Base-by-base conservation (phyloP, 1,140 invertebrate genomes). In the Pseudomyrmex dendroicus region DNA sequence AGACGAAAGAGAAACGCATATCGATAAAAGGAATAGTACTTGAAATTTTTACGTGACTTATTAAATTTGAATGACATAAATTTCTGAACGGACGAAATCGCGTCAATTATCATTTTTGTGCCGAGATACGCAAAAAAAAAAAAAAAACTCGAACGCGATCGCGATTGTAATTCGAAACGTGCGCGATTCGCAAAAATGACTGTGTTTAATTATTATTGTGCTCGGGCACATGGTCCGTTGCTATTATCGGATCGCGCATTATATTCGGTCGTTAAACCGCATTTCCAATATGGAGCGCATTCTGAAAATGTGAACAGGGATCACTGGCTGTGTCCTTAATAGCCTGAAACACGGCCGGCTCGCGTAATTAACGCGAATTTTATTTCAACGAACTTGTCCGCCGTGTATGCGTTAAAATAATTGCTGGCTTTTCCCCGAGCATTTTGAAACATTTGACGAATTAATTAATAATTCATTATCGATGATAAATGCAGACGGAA, bases 341-440 rank as follows among this genome's bases (percentile, higher is more conserved):
- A 63, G 50, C 72, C 44, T n/a, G 78, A 73, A 82, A 54, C 44
- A 62, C 25, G 59, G 15, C 62, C 25, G 35, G 59, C 35, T 73
- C 78, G 57, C 78, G 59, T 82, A 82, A 82, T 82, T 74, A 63
- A 82, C 61, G 72, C 22, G 57, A 82, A 80, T 80, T 80, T 80
- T 80, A 80, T 80, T 72, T 70, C 76, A 20, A 70, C 57, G 44
- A 78, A 70, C 57, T 70, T 48, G 20, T 70, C 44, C 17, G 44
- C 44, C 22, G 25, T 25, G 3, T 59, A 80, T 72, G 70, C 59
- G 66, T 72, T 25, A 61, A 61, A 80, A 80, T 72, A 61, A 80
- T 80, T 59, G 66, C 44, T 10, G 54, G 44, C 35, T 13, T 72
- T 25, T 22, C n/a, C 76, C 54, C 22, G 9, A 17, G 54, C 15